A percentile compares a stretch with the other conserved stretches of the same genome.
Conservation (phyloP, 1,140 invertebrate genomes). For the Pseudachorutes palmiensis region DNA sequence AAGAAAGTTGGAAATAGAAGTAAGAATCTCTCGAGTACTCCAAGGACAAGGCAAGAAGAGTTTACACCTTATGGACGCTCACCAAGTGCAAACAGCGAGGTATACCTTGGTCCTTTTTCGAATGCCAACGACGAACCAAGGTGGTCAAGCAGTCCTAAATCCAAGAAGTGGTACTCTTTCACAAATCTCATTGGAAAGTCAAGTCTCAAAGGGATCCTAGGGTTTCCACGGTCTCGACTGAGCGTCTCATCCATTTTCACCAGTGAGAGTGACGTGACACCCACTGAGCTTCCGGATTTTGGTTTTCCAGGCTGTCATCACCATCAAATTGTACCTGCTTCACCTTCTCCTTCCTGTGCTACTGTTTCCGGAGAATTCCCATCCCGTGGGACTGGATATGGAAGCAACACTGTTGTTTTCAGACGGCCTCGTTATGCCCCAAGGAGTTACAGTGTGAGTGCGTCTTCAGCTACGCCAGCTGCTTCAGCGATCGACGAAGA, state of each 20-base stretch:
- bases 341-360: constrained; percentile 5
- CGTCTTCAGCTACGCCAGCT: neutral
- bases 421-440: neutral
- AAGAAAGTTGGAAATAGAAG: no score
- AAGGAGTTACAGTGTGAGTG: neutral
- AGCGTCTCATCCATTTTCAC: neutral
- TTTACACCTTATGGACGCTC: no score
- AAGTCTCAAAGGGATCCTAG: neutral
- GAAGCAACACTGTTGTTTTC: neutral
- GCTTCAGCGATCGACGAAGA: neutral
- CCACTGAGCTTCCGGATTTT: neutral
- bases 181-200: neutral
- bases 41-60: no score
- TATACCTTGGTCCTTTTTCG: no score
- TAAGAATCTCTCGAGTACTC: no score
- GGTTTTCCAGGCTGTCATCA: neutral
- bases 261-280: constrained; percentile 6
- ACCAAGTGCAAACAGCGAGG: no score
- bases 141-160: no score
- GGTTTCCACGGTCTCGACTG: neutral
- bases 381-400: neutral
- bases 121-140: no score
- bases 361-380: constrained; percentile 3
- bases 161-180: neutral
- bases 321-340: neutral